These are phyloP conservation scores for Phyllotreta striolata DNA, from an alignment of 2,888 invertebrate genomes.

Conservation along the genomic window DNA sequence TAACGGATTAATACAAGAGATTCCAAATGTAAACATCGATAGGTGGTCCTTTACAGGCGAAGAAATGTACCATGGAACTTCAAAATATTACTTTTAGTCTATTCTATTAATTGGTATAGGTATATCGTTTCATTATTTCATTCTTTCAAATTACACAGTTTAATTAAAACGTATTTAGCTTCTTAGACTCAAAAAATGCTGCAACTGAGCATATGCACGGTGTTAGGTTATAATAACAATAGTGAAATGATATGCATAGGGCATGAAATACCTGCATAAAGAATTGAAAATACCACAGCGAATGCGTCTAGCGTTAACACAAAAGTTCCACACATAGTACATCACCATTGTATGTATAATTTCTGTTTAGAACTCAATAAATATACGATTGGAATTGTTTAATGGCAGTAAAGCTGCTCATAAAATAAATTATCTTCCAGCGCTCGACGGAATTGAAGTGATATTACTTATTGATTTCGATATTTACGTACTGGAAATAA, in stretches of 20 bases:
- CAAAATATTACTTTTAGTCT: no score
- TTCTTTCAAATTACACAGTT: no score
- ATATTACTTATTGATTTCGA: conserved; percentile 18
- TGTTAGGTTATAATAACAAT: conserved; percentile 12
- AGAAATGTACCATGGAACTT: conserved; percentile 1
- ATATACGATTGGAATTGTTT: conserved; percentile 47
- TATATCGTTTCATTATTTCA: no score
- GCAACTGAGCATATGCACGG: no score
- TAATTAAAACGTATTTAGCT: no score
- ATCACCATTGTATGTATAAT: conserved; percentile 37
- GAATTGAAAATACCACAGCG: conserved; percentile 22
- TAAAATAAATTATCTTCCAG: conserved; percentile 47
- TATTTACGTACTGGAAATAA: conserved; percentile 23
- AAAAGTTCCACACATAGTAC: conserved; percentile 28
- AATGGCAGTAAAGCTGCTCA: conserved; percentile 45
- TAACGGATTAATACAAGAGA: conserved; percentile 31
- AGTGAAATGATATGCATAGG: conserved; percentile 13
- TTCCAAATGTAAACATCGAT: conserved; percentile 29
- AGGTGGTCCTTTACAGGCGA: conserved; percentile 21
- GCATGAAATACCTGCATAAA: conserved; percentile 21
- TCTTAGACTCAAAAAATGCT: no score
- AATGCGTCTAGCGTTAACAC: conserved; percentile 21
- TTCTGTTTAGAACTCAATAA: conserved; percentile 43
- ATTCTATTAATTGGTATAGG: no score
- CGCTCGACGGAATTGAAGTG: conserved; percentile 12